A percentile compares a stretch with the other conserved stretches of the same genome.
These are phyloP conservation scores for Callosobruchus maculatus DNA, from an alignment of 2,888 invertebrate species.

Conservation along the genomic window DNA sequence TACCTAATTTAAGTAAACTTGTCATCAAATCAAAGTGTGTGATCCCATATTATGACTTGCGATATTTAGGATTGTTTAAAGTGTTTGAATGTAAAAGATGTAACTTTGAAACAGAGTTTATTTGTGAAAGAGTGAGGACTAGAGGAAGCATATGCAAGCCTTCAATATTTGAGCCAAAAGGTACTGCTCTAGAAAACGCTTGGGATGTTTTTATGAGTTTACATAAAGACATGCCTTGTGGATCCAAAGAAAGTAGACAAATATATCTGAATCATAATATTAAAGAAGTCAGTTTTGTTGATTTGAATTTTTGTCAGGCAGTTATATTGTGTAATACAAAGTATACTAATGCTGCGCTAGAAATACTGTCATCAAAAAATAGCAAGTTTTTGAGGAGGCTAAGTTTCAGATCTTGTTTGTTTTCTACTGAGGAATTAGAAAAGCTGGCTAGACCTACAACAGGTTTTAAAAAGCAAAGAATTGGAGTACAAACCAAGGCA, in stretches of 20 bases:
- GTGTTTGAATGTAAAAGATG: constrained; percentile 21
- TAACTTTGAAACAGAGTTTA: constrained; percentile 11
- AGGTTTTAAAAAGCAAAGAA: constrained; percentile 11
- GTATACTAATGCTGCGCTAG: constrained; percentile 10
- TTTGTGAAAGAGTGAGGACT: constrained; percentile 10
- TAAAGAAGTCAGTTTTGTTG: constrained; percentile 14
- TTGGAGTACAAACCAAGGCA: constrained; percentile 5
- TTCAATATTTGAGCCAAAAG: constrained; percentile 20
- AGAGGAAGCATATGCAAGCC: constrained; percentile 1
- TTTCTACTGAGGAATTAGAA: constrained; percentile 7
- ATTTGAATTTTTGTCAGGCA: constrained; percentile 14
- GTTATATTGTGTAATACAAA: constrained; percentile 11
- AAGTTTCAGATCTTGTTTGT: constrained; percentile 24
- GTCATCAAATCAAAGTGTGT: constrained; percentile 26
- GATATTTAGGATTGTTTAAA: constrained; percentile 21
- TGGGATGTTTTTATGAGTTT: constrained; percentile 17
- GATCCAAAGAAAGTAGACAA: constrained; percentile 14
- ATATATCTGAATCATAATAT: constrained; percentile 7
- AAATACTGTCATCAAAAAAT: constrained; percentile 19
- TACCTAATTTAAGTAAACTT: constrained; percentile 24
- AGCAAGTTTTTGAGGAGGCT: constrained; percentile 20
- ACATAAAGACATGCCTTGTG: constrained; percentile 14
- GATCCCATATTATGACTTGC: constrained; percentile 24
- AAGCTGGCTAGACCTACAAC: not conserved
- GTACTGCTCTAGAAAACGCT: constrained; percentile 12